These are phyloP conservation scores for Clarias pachynema DNA, from an alignment of 2,797 vertebrate species.

Conservation along the genomic window DNA sequence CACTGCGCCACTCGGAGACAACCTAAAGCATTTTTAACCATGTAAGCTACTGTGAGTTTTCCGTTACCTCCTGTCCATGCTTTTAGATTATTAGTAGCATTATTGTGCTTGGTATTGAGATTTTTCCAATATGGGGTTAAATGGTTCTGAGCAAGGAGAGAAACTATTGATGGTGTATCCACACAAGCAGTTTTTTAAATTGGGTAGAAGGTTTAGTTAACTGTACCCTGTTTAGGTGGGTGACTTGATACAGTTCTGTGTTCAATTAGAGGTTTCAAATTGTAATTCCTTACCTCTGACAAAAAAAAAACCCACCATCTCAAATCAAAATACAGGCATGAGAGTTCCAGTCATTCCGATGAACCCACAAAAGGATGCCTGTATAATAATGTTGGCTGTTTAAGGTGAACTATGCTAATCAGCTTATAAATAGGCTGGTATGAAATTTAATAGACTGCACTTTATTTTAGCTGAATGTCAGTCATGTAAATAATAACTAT, in stretches of 20 bases:
- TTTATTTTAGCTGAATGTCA: neutral
- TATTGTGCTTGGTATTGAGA: neutral
- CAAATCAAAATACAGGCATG: neutral
- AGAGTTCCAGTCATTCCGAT: neutral
- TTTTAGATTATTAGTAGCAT: neutral
- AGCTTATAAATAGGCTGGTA: neutral
- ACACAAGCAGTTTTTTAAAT: neutral
- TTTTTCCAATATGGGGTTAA: neutral
- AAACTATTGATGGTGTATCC: neutral
- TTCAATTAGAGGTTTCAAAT: too few relatives aligned
- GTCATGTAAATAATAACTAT: neutral
- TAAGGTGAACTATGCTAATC: neutral
- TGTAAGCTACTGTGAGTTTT: neutral
- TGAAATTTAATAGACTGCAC: neutral
- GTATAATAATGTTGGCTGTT: neutral
- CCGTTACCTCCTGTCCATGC: neutral
- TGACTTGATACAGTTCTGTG: neutral
- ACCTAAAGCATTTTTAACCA: neutral
- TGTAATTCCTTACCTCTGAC: too few relatives aligned
- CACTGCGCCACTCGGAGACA: neutral
- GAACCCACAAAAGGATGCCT: neutral
- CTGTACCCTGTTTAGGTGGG: neutral
- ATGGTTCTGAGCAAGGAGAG: neutral
- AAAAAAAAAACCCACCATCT: too few relatives aligned
- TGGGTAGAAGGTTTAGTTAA: neutral